Conservation (phyloP, 1,140 invertebrate genomes). For the Drosophila sproati region DNA sequence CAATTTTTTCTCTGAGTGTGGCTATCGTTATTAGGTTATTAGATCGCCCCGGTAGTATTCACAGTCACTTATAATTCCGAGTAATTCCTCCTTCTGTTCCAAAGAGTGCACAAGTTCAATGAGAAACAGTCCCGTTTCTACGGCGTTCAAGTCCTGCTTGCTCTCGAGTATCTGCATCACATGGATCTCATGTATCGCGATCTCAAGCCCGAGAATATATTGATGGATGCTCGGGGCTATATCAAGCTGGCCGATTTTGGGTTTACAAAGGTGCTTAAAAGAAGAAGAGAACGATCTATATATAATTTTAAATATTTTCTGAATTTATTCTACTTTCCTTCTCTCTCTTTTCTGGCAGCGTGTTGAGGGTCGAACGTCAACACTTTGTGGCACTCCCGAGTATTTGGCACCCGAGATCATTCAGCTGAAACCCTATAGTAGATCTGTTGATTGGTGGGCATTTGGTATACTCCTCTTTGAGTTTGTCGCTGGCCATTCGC, state of each 20-base stretch:
- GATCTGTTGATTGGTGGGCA: slow-evolving; percentile 99
- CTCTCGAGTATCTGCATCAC: slow-evolving; percentile 96
- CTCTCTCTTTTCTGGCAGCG: slow-evolving; percentile 30
- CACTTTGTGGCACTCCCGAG: slow-evolving; percentile 97
- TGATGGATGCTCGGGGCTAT: slow-evolving; percentile 95
- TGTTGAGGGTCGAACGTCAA: slow-evolving; percentile 93
- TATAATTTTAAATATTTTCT: neutral
- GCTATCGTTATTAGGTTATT: too few relatives aligned
- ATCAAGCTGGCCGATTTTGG: slow-evolving; percentile 95
- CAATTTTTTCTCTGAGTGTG: too few relatives aligned
- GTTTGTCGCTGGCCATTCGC: slow-evolving; percentile 92
- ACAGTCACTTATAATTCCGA: neutral
- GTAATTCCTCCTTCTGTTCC: neutral
- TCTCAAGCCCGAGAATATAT: slow-evolving; percentile 98
- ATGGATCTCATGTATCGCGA: slow-evolving; percentile 96
- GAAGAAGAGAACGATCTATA: too few relatives aligned
- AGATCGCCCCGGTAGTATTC: neutral
- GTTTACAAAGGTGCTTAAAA: slow-evolving; percentile 91
- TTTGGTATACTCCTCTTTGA: slow-evolving; percentile 94
- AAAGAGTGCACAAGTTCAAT: slow-evolving; percentile 89
- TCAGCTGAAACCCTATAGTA: slow-evolving; percentile 96
- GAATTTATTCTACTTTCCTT: neutral
- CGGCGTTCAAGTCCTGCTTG: slow-evolving; percentile 95
- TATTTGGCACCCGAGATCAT: slow-evolving; percentile 98
- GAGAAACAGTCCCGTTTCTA: slow-evolving; percentile 95